Conservation (phyloP, 2,888 invertebrate species). For the Dynastes grantii region DNA sequence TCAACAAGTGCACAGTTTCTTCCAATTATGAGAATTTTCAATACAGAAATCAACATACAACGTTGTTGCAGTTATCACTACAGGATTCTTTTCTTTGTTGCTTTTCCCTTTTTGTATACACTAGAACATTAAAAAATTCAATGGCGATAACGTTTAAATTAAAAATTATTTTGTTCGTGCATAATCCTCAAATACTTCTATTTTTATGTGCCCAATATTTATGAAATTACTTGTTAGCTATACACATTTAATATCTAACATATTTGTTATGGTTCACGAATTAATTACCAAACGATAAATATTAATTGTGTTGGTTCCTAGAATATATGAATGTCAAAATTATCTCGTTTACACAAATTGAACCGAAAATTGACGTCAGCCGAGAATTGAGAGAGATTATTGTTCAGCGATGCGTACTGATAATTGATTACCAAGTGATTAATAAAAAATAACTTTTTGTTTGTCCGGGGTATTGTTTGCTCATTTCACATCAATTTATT, state of each 20-base stretch:
- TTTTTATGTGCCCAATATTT: not conserved
- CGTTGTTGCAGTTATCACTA: too few species aligned
- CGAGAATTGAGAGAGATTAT: conserved; percentile 9
- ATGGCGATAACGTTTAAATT: too few species aligned
- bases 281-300: conserved; percentile 6
- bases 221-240: not conserved
- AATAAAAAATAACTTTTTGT: not conserved
- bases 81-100: too few species aligned
- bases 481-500: conserved; percentile 4
- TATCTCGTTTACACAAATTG: conserved; percentile 28
- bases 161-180: too few species aligned
- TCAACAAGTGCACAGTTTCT: too few species aligned
- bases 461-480: not conserved
- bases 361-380: conserved; percentile 16
- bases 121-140: too few species aligned
- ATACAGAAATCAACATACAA: too few species aligned
- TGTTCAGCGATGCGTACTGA: not conserved
- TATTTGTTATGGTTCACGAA: not conserved
- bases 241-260: conserved; percentile 1
- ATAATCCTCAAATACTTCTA: too few species aligned
- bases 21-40: too few species aligned
- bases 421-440: conserved; percentile 8
- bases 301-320: not conserved
- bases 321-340: conserved; percentile 13
- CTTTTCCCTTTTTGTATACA: too few species aligned